Percentiles rank a stretch among this genome's conserved stretches.
phyloP scores from a whole-genome alignment of 1,140 invertebrate species.

The Protaetia brevitarsis region DNA sequence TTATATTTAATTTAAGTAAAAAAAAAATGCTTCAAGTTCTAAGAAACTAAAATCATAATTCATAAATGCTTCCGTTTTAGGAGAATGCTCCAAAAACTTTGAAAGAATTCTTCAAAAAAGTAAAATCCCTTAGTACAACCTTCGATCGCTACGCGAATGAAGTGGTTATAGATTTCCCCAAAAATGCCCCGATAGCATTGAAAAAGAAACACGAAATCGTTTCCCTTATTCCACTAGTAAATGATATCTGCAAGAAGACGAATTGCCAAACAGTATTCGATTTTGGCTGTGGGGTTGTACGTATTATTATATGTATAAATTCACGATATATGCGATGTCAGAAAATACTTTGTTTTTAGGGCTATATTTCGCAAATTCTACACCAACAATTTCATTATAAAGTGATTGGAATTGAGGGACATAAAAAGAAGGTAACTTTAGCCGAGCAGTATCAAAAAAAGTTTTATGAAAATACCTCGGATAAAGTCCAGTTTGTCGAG shows the following conservation, averaged over 20 bases:
- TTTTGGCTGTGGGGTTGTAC: conserved; percentile 76
- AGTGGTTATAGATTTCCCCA: conserved; percentile 40
- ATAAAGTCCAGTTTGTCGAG: conserved; percentile 57
- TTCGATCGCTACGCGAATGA: conserved; percentile 20
- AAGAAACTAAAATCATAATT: neutral
- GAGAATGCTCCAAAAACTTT: conserved; percentile 47
- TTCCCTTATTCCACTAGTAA: conserved; percentile 57
- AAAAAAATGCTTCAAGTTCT: no score
- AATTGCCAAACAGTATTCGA: conserved; percentile 65
- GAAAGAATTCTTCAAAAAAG: conserved; percentile 48
- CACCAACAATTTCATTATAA: conserved; percentile 60
- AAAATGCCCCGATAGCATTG: conserved; percentile 46
- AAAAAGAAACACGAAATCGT: conserved; percentile 73
- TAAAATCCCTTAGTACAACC: conserved; percentile 26
- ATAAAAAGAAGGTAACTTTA: conserved; percentile 57
- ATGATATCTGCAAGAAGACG: conserved; percentile 52
- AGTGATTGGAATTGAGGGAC: conserved; percentile 73
- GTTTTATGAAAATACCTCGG: conserved; percentile 52
- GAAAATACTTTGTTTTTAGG: conserved; percentile 49
- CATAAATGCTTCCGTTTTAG: conserved; percentile 39
- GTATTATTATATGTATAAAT: conserved; percentile 31
- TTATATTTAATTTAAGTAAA: no score
- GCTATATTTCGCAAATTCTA: conserved; percentile 73
- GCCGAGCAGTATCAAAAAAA: conserved; percentile 62
- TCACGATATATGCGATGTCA: neutral